A percentile compares a stretch with the other conserved stretches of the same genome.
These are phyloP conservation scores for Cylas formicarius DNA, from an alignment of 1,140 invertebrate species.

Conservation along the genomic window DNA sequence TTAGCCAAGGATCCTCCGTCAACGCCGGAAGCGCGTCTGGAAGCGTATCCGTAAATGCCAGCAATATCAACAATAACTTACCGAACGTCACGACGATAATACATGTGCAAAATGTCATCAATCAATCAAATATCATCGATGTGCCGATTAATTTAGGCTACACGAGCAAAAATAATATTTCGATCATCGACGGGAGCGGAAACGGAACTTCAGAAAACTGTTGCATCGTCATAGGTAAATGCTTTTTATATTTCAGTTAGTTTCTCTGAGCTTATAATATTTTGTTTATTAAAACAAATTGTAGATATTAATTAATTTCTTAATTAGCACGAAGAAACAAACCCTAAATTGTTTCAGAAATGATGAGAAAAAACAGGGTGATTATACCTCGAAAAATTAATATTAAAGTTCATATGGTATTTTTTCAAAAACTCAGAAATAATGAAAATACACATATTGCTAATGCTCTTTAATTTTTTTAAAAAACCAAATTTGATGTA, in stretches of 20 bases:
- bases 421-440: too few relatives aligned
- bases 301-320: too few relatives aligned
- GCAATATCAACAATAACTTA: slow-evolving; percentile 13
- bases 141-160: slow-evolving; percentile 35
- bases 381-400: too few relatives aligned
- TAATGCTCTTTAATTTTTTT: too few relatives aligned
- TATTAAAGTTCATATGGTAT: too few relatives aligned
- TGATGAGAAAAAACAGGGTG: too few relatives aligned
- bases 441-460: too few relatives aligned
- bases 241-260: not conserved
- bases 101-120: slow-evolving; percentile 36
- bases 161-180: slow-evolving; percentile 37
- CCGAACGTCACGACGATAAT: slow-evolving; percentile 39
- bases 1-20: slow-evolving; percentile 1
- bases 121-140: slow-evolving; percentile 37
- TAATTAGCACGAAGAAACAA: too few relatives aligned
- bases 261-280: not conserved
- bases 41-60: not conserved
- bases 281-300: slow-evolving; percentile 7
- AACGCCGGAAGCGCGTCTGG: not conserved
- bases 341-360: too few relatives aligned
- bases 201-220: slow-evolving; percentile 5
- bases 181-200: slow-evolving; percentile 12
- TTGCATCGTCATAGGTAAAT: slow-evolving; percentile 22
- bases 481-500: too few relatives aligned